Base-by-base conservation (phyloP, 2,113 vertebrate genomes). In the Podilymbus podiceps region DNA sequence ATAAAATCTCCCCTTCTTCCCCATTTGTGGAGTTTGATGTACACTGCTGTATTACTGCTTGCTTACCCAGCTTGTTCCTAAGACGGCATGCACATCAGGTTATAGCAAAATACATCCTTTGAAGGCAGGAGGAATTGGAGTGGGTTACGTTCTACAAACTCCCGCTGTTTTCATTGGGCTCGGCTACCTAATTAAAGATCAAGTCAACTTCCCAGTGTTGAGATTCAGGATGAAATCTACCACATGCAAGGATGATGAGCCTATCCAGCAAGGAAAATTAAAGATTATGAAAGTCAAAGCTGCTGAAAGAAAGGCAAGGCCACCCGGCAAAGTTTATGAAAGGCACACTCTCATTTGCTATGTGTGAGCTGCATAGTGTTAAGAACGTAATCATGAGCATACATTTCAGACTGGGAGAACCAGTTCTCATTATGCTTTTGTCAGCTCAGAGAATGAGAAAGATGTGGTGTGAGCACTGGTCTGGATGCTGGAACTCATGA, bases 141-240 rank as follows among this genome's bases (percentile, higher is more conserved):
- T 35, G 46, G 73, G 73, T 78, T 86, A 50, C 1, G 0, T 90
- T 86, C 64, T 68, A 60, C 62, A 91, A 82, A 79, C 40, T 81
- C 73, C 85, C 0, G 9, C 71, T 90, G 90, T 53, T 92, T 86
- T 84, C 84, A 27, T n/a, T 90, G 63, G 83, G 66, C 53, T 95
- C 6, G 4, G 73, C 69, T 78, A 78, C 77, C 53, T 92, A 87
- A 97, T 95, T 95, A 92, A 95, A 87, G 86, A 93, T 89, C 53
- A 75, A 94, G 73, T 78, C 73, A 87, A 55, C 94, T 96, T 92
- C 42, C 50, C 58, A 50, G 58, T 93, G 77, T 50, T 85, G 84
- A 93, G 74, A 92, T 95, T 89, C 80, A 67, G 42, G 46, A 82
- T 86, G 86, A 97, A 96, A 93, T 92, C 94, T 92, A 72, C 84